Evolutionary conservation across 2,888 invertebrate genomes (phyloP).

Genomic region (Eulithis prunata): DNA sequence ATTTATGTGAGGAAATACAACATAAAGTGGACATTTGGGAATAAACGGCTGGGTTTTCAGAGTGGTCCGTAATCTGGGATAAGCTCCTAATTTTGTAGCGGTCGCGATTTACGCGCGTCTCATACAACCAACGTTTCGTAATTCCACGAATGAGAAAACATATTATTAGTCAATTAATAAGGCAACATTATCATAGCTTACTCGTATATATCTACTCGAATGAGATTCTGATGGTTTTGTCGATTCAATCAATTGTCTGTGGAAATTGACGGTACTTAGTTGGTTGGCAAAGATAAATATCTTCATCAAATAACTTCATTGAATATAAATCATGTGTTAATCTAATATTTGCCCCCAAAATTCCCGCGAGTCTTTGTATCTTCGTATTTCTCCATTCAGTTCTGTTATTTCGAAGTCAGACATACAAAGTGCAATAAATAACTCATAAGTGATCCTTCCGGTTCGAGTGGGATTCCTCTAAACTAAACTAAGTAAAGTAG

Average conservation of each 20-base stretch:
- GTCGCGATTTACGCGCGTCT: constrained; percentile 57
- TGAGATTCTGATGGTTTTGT: too few relatives aligned
- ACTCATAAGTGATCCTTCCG: constrained; percentile 36
- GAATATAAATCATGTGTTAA: too few relatives aligned
- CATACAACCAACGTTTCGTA: constrained; percentile 42
- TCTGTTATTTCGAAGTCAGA: not conserved
- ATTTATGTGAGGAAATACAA: constrained; percentile 40
- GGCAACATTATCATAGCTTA: too few relatives aligned
- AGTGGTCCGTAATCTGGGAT: constrained; percentile 64
- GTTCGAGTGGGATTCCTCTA: constrained; percentile 40
- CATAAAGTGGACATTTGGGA: constrained; percentile 49
- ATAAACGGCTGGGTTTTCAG: constrained; percentile 56
- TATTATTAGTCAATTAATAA: constrained; percentile 18
- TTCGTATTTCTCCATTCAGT: not conserved
- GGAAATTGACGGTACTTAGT: too few relatives aligned
- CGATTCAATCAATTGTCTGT: too few relatives aligned
- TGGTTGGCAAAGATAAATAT: too few relatives aligned
- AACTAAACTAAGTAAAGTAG: constrained; percentile 22
- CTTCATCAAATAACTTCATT: too few relatives aligned
- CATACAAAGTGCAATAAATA: constrained; percentile 15
- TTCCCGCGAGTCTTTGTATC: not conserved
- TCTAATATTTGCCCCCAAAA: too few relatives aligned
- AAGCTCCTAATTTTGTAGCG: constrained; percentile 64
- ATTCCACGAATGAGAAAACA: constrained; percentile 45
- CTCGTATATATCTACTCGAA: too few relatives aligned